Conservation (phyloP, 2,888 invertebrate species). For the Tipula lateralis region DNA sequence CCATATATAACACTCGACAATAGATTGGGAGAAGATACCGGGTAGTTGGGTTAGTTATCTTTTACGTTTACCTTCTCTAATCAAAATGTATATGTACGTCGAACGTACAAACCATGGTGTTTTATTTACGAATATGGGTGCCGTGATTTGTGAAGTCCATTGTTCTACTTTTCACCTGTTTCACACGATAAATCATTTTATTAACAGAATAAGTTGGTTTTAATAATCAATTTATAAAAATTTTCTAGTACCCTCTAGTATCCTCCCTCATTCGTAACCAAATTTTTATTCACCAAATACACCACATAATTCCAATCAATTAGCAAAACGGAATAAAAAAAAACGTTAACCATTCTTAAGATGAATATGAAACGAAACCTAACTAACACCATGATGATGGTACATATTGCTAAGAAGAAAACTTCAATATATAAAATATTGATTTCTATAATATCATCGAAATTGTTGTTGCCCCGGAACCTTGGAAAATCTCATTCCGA, state of each 20-base stretch:
- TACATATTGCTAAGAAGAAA: neutral
- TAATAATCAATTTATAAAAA: neutral
- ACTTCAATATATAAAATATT: neutral
- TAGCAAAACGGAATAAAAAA: neutral
- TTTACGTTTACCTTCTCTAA: too few species aligned
- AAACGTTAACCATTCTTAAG: neutral
- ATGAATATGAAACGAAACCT: neutral
- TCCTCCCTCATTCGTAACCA: neutral
- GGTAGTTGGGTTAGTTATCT: too few species aligned
- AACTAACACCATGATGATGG: neutral
- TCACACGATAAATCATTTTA: neutral
- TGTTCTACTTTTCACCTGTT: neutral
- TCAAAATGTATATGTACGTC: too few species aligned
- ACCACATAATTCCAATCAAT: conserved; percentile 19
- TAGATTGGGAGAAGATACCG: too few species aligned
- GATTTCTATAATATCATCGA: neutral
- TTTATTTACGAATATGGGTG: too few species aligned
- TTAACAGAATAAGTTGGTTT: neutral
- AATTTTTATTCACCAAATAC: neutral
- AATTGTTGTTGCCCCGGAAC: neutral
- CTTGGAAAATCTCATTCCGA: neutral
- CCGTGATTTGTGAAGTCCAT: too few species aligned
- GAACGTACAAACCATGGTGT: too few species aligned
- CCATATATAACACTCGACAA: too few species aligned
- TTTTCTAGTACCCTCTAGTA: neutral